Evolutionary conservation across 2,113 vertebrate genomes (phyloP).

Genomic region (Choloepus hoffmanni): DNA sequence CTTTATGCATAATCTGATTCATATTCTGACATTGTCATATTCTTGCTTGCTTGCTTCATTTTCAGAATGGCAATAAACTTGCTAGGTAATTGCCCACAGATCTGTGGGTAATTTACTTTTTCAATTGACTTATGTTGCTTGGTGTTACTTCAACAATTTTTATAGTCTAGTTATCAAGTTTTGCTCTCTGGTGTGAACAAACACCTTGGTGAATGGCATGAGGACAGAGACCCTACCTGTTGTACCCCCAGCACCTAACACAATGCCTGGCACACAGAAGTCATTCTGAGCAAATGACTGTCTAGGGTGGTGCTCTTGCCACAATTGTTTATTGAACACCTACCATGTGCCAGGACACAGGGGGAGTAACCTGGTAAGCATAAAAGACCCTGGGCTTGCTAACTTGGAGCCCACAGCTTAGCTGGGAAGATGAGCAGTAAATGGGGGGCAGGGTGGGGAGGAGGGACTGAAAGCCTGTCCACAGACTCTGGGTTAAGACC

Average conservation of each 20-base stretch:
- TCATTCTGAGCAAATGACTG: not conserved
- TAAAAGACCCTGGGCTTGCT: not conserved
- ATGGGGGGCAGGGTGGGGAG: too few relatives aligned
- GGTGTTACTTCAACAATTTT: not conserved
- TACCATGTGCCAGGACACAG: not conserved
- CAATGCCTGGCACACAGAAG: not conserved
- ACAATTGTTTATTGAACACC: not conserved
- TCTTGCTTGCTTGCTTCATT: not conserved
- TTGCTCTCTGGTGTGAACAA: not conserved
- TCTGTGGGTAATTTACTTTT: not conserved
- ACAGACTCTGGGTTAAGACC: fast-evolving
- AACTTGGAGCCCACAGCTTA: not conserved
- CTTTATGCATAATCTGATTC: not conserved
- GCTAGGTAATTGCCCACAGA: constrained; percentile 46
- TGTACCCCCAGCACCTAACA: not conserved
- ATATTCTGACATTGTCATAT: not conserved
- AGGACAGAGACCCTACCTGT: not conserved
- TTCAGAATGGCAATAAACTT: not conserved
- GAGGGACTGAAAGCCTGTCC: not conserved
- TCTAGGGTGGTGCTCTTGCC: not conserved
- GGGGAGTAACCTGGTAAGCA: not conserved
- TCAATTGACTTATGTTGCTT: not conserved
- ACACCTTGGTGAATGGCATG: not conserved
- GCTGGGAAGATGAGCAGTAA: not conserved
- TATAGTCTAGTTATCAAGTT: not conserved